These are phyloP conservation scores for Spea multiplicata DNA, from an alignment of 2,113 vertebrate species.

Conservation along the genomic window DNA sequence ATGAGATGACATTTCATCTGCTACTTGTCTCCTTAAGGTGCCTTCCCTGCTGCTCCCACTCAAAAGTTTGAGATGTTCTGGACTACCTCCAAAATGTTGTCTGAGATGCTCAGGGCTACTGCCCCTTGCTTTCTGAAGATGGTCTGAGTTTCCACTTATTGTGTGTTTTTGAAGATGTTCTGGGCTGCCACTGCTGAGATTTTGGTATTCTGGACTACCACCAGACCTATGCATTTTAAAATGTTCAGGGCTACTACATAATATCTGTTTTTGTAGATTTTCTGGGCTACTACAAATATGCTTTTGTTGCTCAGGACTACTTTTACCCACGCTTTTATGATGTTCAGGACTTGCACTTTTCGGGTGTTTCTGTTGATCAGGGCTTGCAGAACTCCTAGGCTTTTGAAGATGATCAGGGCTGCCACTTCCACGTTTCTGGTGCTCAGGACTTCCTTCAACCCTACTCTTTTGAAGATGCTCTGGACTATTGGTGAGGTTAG, in stretches of 20 bases:
- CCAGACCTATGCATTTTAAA: conserved; percentile 78
- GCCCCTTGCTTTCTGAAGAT: conserved; percentile 79
- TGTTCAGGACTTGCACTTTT: conserved; percentile 80
- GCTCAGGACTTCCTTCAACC: conserved; percentile 78
- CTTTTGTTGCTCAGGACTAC: conserved; percentile 71
- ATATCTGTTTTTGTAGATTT: conserved; percentile 71
- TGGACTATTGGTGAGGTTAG: conserved; percentile 64
- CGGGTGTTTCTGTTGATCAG: conserved; percentile 74
- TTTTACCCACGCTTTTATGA: conserved; percentile 70
- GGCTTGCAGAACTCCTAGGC: conserved; percentile 63
- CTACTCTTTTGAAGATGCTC: conserved; percentile 77
- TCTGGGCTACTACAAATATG: conserved; percentile 70
- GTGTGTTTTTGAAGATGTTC: conserved; percentile 77
- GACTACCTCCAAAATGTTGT: conserved; percentile 73
- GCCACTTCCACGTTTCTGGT: conserved; percentile 71
- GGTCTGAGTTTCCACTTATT: conserved; percentile 75
- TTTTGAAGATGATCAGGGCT: conserved; percentile 83
- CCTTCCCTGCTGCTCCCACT: conserved; percentile 73
- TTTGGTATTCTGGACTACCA: conserved; percentile 72
- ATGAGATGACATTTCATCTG: conserved; percentile 75
- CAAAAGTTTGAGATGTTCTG: conserved; percentile 78
- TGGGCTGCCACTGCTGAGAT: conserved; percentile 68
- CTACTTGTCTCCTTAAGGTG: conserved; percentile 74
- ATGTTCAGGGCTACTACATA: conserved; percentile 77
- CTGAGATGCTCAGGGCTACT: conserved; percentile 85